phyloP scores from a whole-genome alignment of 2,888 invertebrate species.

The Opisthograptis luteolata region DNA sequence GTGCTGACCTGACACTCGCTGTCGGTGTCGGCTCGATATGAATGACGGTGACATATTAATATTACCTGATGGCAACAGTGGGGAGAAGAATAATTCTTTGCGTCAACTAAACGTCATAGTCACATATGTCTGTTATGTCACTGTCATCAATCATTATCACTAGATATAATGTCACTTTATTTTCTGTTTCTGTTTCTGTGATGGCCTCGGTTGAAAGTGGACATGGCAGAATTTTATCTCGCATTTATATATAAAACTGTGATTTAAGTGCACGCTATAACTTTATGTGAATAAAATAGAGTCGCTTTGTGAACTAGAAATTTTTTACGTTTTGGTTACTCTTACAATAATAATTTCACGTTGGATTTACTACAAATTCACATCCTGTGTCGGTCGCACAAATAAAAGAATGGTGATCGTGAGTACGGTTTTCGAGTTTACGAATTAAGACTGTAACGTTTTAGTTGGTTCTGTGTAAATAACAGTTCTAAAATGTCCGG shows the following conservation, averaged over 20 bases:
- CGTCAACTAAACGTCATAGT: too few relatives aligned
- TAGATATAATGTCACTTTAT: too few relatives aligned
- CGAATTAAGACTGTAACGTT: constrained; percentile 51
- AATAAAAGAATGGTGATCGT: constrained; percentile 58
- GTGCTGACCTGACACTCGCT: constrained; percentile 11
- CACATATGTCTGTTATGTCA: too few relatives aligned
- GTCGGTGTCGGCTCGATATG: too few relatives aligned
- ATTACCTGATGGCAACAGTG: too few relatives aligned
- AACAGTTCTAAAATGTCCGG: constrained; percentile 65
- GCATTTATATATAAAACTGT: too few relatives aligned
- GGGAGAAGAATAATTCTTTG: too few relatives aligned
- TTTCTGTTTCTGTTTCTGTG: too few relatives aligned
- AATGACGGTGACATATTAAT: too few relatives aligned
- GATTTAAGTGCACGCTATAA: constrained; percentile 45
- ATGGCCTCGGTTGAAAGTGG: constrained; percentile 34
- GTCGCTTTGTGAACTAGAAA: constrained; percentile 33
- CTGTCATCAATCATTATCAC: too few relatives aligned
- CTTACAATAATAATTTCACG: not conserved
- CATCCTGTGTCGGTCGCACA: constrained; percentile 45
- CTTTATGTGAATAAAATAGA: constrained; percentile 35
- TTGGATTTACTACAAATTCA: constrained; percentile 15
- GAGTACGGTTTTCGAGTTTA: constrained; percentile 59
- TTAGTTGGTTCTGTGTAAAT: constrained; percentile 40
- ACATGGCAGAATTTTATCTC: constrained; percentile 43
- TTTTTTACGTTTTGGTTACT: not conserved